Base-by-base conservation (phyloP, 1,140 invertebrate species). In the Zeugodacus cucurbitae region DNA sequence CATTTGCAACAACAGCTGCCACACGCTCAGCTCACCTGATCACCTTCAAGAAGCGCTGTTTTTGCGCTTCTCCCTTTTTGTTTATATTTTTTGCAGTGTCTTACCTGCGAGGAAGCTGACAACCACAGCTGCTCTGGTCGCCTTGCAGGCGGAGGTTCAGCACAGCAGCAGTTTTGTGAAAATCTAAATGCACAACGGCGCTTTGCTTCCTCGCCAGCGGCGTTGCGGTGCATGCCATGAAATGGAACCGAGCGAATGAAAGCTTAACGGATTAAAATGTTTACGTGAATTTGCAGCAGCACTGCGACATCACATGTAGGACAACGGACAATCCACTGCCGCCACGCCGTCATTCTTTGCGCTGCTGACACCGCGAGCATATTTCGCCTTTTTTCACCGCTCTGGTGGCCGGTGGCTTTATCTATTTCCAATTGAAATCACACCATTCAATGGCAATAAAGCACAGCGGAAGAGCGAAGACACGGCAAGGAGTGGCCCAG, bases 261-360 rank as follows among this genome's bases (percentile, higher is more conserved):
- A 82, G 74, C 74, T 82, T 82, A 82, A 26, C 85, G 57, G 85
- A 86, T 86, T 86, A 86, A 86, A 86, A 86, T 86, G 85, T 86
- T 86, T 86, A 86, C 85, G 85, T 86, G 85, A 86, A 86, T 57
- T 86, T 86, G 85, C 58, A 82, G 74, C 41, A 37, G 74, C 44
- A 14, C 10, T 10, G 7, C 7, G 32, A 54, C 37, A 41, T 20
- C 67, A 74, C 37, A 44, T 74, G 37, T 34, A 48, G 22, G 74
- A 48, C 41, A 48, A 29, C 74, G 41, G 32, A 62, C 58, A 62
- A 26, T 62, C 22, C 58, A 62, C n/a, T 48, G 44, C 44, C 74
- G 44, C 17, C 57, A 37, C 17, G 29, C 17, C 57, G 34, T 6
- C 48, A 85, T 54, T 11, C 54, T n/a, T 58, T 10, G 32, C 29